These are phyloP conservation scores for Cephalotes varians DNA, from an alignment of 2,888 invertebrate species.

Conservation along the genomic window DNA sequence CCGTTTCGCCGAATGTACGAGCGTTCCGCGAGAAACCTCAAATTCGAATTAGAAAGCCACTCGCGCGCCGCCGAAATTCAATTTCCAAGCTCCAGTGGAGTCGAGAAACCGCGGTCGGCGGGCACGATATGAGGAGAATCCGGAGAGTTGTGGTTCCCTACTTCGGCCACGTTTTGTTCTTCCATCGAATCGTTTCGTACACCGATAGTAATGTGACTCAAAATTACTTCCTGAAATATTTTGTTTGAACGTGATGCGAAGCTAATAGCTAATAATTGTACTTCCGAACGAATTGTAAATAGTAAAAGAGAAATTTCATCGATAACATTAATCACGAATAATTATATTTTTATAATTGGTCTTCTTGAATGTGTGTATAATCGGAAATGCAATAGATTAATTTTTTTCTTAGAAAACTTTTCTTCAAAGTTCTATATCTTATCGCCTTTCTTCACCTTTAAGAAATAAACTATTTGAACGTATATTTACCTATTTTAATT, in stretches of 20 bases:
- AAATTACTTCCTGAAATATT: conserved; percentile 24
- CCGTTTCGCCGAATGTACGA: conserved; percentile 30
- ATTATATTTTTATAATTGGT: not conserved
- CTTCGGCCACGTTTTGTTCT: conserved; percentile 19
- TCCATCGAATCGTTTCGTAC: conserved; percentile 17
- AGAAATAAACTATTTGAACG: not conserved
- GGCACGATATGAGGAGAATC: conserved; percentile 47
- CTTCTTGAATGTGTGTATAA: not conserved
- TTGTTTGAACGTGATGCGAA: not conserved
- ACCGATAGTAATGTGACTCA: not conserved
- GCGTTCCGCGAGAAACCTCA: conserved; percentile 57
- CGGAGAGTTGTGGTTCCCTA: conserved; percentile 26
- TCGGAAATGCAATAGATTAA: not conserved
- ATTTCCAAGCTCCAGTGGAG: conserved; percentile 60
- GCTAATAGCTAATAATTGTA: not conserved
- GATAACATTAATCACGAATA: not conserved
- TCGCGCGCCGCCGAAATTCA: conserved; percentile 66
- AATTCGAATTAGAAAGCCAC: conserved; percentile 72
- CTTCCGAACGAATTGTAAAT: not conserved
- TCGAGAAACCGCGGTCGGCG: conserved; percentile 27
- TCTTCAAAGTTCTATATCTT: not conserved
- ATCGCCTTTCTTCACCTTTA: not conserved
- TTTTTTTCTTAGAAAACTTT: not conserved
- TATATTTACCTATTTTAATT: not conserved
- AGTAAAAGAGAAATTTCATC: not conserved